Percentiles rank a stretch among this genome's conserved stretches.
Conservation (phyloP, 2,113 vertebrate species). For the Protomyctophum bolini region DNA sequence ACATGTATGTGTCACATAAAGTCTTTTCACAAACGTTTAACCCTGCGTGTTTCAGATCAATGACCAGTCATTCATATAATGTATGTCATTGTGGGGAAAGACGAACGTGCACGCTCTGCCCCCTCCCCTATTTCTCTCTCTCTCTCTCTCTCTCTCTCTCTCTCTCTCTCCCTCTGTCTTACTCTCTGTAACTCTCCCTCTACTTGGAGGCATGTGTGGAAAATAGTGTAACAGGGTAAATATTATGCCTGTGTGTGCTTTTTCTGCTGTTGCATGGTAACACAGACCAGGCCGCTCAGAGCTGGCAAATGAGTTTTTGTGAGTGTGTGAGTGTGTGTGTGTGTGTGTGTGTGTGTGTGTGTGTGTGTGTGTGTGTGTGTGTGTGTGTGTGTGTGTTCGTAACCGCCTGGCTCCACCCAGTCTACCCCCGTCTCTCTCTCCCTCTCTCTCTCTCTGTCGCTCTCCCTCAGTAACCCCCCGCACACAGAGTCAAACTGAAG, state of each 20-base stretch:
- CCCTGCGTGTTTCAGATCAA: slow-evolving; percentile 32
- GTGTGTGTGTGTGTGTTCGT: neutral
- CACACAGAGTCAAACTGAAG: slow-evolving; percentile 53
- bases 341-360: no score
- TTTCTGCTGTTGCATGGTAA: slow-evolving; percentile 78
- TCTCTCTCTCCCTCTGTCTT: slow-evolving; percentile 9
- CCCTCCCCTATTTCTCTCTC: neutral
- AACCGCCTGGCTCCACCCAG: slow-evolving; percentile 58
- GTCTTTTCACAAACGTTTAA: slow-evolving; percentile 70
- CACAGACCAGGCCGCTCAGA: slow-evolving; percentile 59
- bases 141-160: slow-evolving; percentile 19
- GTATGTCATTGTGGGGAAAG: slow-evolving; percentile 8
- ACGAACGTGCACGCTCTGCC: neutral
- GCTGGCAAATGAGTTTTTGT: slow-evolving; percentile 61
- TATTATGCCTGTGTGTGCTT: slow-evolving; percentile 79
- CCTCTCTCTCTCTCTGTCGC: slow-evolving; percentile 14
- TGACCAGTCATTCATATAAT: slow-evolving; percentile 33
- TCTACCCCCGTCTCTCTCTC: slow-evolving; percentile 37
- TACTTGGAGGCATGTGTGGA: slow-evolving; percentile 69
- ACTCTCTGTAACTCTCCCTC: slow-evolving; percentile 34
- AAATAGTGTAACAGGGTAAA: slow-evolving; percentile 78
- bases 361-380: neutral
- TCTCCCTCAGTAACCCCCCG: neutral
- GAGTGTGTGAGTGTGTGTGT: neutral
- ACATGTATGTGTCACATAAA: no score